A percentile compares a stretch with the other conserved stretches of the same genome.
These are phyloP conservation scores for Epizoanthus stellaris DNA, from an alignment of 92 coral and sea anemone genomes.

Conservation along the genomic window DNA sequence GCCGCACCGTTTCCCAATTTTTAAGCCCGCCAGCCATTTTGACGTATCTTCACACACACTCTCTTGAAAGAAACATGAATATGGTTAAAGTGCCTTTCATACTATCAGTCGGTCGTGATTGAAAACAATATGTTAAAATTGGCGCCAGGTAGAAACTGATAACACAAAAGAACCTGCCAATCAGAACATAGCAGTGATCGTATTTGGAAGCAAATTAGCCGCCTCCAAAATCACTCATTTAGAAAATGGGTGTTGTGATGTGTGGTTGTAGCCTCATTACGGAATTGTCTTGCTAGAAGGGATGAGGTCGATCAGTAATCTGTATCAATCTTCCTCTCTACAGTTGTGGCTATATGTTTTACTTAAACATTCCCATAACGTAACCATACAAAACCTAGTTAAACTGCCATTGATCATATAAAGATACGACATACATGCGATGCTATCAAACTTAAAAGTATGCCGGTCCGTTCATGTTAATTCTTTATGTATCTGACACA, in stretches of 20 bases:
- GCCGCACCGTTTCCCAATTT: constrained; percentile 22
- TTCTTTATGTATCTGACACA: too few relatives aligned
- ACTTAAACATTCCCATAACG: too few relatives aligned
- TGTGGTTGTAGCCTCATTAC: too few relatives aligned
- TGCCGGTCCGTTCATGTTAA: too few relatives aligned
- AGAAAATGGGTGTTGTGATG: background rate
- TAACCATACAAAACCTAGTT: too few relatives aligned
- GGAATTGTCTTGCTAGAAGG: too few relatives aligned
- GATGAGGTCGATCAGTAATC: too few relatives aligned
- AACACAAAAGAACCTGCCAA: constrained; percentile 17
- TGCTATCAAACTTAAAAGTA: too few relatives aligned
- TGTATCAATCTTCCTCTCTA: too few relatives aligned
- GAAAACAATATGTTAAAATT: constrained; percentile 5
- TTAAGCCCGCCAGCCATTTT: constrained; percentile 18
- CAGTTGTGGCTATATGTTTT: too few relatives aligned
- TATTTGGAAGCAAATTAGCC: background rate
- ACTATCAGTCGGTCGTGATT: background rate
- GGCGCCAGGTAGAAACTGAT: constrained; percentile 16
- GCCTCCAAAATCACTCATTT: background rate
- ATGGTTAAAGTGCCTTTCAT: background rate
- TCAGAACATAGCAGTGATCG: background rate
- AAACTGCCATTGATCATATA: too few relatives aligned
- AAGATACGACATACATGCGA: too few relatives aligned
- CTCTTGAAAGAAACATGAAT: background rate
- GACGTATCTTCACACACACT: background rate